phyloP scores from a whole-genome alignment of 2,113 vertebrate genomes.

The Mellivora capensis region DNA sequence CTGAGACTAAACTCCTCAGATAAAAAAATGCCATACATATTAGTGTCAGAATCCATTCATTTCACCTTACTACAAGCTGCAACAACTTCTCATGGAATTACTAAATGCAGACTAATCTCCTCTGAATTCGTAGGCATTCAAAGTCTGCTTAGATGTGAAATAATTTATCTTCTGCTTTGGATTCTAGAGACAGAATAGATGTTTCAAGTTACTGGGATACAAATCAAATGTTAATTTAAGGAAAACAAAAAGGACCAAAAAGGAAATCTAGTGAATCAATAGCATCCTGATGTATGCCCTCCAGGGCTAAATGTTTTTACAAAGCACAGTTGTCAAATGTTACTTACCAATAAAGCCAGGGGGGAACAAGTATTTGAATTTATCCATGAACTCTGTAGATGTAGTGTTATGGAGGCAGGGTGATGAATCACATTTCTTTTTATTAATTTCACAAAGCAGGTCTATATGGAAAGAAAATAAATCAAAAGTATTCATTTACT shows the following conservation, averaged over 20 bases:
- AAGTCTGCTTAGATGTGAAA: slow-evolving; percentile 27
- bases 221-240: slow-evolving; percentile 65
- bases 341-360: slow-evolving; percentile 84
- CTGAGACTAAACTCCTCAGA: slow-evolving; percentile 15
- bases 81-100: slow-evolving; percentile 30
- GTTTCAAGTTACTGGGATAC: slow-evolving; percentile 45
- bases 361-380: slow-evolving; percentile 81
- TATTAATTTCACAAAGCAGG: slow-evolving; percentile 84
- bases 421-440: slow-evolving; percentile 84
- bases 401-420: slow-evolving; percentile 82
- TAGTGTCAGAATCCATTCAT: slow-evolving; percentile 49
- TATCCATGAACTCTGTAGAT: slow-evolving; percentile 80
- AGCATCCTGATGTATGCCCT: not conserved
- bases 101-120: slow-evolving; percentile 54
- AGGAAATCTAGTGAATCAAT: slow-evolving; percentile 31
- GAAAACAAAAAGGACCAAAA: slow-evolving; percentile 57
- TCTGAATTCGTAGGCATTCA: not conserved
- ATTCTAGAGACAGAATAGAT: slow-evolving; percentile 46
- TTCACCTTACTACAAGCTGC: slow-evolving; percentile 39
- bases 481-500: not conserved
- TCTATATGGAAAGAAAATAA: slow-evolving; percentile 67
- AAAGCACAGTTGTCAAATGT: not conserved
- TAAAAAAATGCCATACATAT: slow-evolving; percentile 38
- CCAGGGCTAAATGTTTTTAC: not conserved
- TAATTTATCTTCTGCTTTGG: slow-evolving; percentile 57